Base-by-base conservation (phyloP, 2,888 invertebrate genomes). In the Byasa hedistus region DNA sequence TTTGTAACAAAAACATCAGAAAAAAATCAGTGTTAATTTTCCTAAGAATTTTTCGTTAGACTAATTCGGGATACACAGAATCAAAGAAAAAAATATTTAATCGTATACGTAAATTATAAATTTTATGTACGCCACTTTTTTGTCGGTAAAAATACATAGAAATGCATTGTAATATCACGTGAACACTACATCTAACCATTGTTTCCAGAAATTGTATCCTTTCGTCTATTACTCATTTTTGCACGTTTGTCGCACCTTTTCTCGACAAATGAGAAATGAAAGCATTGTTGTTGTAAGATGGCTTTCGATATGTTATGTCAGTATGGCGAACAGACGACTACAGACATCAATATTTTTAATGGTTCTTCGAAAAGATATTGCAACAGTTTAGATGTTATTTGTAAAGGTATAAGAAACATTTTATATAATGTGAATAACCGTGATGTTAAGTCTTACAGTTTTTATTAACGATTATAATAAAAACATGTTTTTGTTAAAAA, bases 231-330 rank as follows among this genome's bases (percentile, higher is more conserved):
- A 21, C 4, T 52, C 56, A 62, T 62, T 62, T 63, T 57, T 21
- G 21, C 48, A 27, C 48, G 63, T 44, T 48, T 57, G 24, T 63
- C 63, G 10, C 63, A 57, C 32, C 48, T 63, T 24, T 19, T 8
- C 32, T 57, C 22, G 63, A 63, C 63, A 63, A 63, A 51, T 63
- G 63, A 63, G 57, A 63, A 63, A 63, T 51, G 63, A 63, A 57
- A 32, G 27, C 32, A 48, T 57, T 48, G 57, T 48, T 63, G 57
- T 57, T 51, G 22, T 32, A 63, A 63, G 57, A 63, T 63, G 51
- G 57, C 63, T 21, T 22, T 44, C 57, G 57, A 51, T 57, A 57
- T 51, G 57, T 63, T 62, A 57, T 57, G 57, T 63, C 32, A 32
- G 48, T 21, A 57, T 51, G 51, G 22, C 57, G 17, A 48, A 57